Evolutionary conservation across 2,113 vertebrate species (phyloP).

Genomic region (Myotis davidii): DNA sequence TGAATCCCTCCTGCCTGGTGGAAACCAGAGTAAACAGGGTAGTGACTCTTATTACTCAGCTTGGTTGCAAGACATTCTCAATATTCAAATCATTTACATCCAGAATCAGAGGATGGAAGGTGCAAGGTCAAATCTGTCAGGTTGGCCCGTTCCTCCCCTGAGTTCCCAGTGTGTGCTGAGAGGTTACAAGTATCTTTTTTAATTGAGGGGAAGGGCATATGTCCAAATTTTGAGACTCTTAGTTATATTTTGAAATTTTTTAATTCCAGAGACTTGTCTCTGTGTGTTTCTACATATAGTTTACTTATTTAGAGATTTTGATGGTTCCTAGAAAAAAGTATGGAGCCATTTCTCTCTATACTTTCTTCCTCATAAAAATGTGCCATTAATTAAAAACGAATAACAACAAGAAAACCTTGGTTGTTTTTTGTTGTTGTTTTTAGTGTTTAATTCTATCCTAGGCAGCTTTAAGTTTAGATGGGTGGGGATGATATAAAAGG

Average conservation of each 20-base stretch:
- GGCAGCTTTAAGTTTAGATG: not conserved
- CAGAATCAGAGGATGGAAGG: not conserved
- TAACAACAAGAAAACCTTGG: not conserved
- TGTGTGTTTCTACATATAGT: not conserved
- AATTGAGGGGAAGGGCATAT: not conserved
- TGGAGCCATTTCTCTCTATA: not conserved
- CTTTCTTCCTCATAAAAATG: not conserved
- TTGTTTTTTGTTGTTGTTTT: not conserved
- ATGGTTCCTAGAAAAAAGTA: not conserved
- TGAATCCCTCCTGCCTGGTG: not conserved
- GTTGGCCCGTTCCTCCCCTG: not conserved
- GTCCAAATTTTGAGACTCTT: constrained; percentile 16
- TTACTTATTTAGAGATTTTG: not conserved
- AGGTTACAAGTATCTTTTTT: not conserved
- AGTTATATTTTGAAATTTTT: not conserved
- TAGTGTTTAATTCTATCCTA: not conserved
- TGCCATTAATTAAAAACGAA: constrained; percentile 18
- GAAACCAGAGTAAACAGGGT: not conserved
- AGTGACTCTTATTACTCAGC: not conserved
- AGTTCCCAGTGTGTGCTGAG: not conserved
- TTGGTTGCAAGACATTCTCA: not conserved
- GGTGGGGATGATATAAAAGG: not conserved
- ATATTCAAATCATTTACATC: not conserved
- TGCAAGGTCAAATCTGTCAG: not conserved
- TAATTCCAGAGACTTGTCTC: not conserved